These are phyloP conservation scores for Rhagium mordax DNA, from an alignment of 2,888 invertebrate species.

Conservation along the genomic window DNA sequence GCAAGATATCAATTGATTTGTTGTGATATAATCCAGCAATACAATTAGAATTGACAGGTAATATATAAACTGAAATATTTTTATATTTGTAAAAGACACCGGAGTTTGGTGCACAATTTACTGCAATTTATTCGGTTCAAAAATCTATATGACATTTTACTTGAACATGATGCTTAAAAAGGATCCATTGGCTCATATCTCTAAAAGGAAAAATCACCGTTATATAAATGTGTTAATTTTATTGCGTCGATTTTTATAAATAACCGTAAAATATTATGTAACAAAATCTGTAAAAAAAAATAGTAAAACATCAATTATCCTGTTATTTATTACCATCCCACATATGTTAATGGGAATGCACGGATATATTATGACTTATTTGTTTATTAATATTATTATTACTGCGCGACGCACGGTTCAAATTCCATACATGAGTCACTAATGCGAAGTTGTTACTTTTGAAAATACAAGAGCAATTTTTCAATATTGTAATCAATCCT, in stretches of 20 bases:
- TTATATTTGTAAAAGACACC: no score
- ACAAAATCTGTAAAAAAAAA: conserved; percentile 10
- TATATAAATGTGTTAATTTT: neutral
- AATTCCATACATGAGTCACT: neutral
- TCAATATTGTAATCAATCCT: neutral
- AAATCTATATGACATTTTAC: no score
- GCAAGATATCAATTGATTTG: neutral
- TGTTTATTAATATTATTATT: conserved; percentile 12
- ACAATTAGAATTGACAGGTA: no score
- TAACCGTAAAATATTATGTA: conserved; percentile 10
- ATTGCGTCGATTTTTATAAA: conserved; percentile 9
- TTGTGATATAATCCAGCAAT: no score
- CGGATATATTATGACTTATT: conserved; percentile 1
- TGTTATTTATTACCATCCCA: conserved; percentile 1
- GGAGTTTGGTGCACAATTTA: no score
- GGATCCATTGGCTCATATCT: neutral
- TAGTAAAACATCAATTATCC: conserved; percentile 11
- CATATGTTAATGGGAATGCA: neutral
- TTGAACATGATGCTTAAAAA: no score
- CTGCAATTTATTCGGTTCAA: no score
- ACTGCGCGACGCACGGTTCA: conserved; percentile 7
- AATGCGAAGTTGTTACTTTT: neutral
- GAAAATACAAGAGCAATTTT: neutral
- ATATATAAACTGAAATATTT: no score
- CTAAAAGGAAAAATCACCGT: neutral